These are phyloP conservation scores for Nomada lathburiana DNA, from an alignment of 2,888 invertebrate species.

Conservation along the genomic window DNA sequence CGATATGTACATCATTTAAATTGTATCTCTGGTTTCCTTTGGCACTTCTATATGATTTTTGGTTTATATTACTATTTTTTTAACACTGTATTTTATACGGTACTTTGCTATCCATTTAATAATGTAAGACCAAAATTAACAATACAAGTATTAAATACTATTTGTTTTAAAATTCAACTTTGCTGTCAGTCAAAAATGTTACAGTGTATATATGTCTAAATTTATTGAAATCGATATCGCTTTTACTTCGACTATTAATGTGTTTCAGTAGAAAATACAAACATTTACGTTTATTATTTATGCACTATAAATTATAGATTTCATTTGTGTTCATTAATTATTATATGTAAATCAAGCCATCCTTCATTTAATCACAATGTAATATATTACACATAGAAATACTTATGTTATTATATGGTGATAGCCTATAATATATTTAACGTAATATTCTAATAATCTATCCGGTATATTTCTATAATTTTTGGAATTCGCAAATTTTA, in stretches of 20 bases:
- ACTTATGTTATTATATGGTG: slow-evolving; percentile 13
- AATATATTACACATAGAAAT: slow-evolving; percentile 33
- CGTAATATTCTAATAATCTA: slow-evolving; percentile 29
- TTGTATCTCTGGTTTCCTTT: slow-evolving; percentile 41
- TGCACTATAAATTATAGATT: slow-evolving; percentile 30
- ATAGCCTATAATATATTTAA: slow-evolving; percentile 12
- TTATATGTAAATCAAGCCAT: slow-evolving; percentile 19
- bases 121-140: slow-evolving; percentile 22
- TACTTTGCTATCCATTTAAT: slow-evolving; percentile 25
- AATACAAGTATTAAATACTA: slow-evolving; percentile 17
- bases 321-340: slow-evolving; percentile 16
- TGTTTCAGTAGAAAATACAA: slow-evolving; percentile 49
- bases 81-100: slow-evolving; percentile 19
- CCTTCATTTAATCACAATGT: slow-evolving; percentile 29
- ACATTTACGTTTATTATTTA: slow-evolving; percentile 36
- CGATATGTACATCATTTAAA: slow-evolving; percentile 38
- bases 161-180: slow-evolving; percentile 14
- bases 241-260: slow-evolving; percentile 14
- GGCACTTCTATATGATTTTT: slow-evolving; percentile 53
- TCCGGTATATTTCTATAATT: background rate
- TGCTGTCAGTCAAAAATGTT: slow-evolving; percentile 31
- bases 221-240: slow-evolving; percentile 1
- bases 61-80: slow-evolving; percentile 19
- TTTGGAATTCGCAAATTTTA: slow-evolving; percentile 18
- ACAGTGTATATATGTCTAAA: slow-evolving; percentile 29